Conservation (phyloP, 2,797 vertebrate species). For the Lemur catta region DNA sequence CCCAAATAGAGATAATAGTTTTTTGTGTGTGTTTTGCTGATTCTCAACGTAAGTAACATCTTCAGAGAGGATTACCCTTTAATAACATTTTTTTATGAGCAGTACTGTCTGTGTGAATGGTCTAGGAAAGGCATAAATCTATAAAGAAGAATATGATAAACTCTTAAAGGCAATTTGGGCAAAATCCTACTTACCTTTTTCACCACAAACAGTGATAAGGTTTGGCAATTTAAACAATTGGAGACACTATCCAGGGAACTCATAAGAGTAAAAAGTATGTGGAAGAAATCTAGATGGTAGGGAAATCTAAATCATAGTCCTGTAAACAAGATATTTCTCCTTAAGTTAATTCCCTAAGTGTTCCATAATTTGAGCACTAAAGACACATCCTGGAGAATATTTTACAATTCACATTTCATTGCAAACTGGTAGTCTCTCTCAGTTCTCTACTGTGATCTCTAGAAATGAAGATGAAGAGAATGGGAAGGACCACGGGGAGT, state of each 20-base stretch:
- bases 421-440: not conserved
- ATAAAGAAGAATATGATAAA: not conserved
- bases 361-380: not conserved
- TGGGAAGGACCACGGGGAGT: not conserved
- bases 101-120: not conserved
- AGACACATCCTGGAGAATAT: not conserved
- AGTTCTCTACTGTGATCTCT: not conserved
- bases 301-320: not conserved
- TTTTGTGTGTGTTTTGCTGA: not conserved
- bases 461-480: not conserved
- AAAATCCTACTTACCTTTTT: not conserved
- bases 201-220: not conserved
- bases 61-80: not conserved
- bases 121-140: not conserved
- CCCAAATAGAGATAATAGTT: not conserved
- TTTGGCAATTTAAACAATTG: not conserved
- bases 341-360: not conserved
- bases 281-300: not conserved
- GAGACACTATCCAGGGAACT: not conserved
- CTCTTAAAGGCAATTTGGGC: not conserved
- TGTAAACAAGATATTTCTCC: not conserved
- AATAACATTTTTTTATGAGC: not conserved
- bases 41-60: not conserved
- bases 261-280: not conserved
- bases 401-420: not conserved